phyloP scores from a whole-genome alignment of 2,113 vertebrate genomes.

The Lethenteron camtschaticum region DNA sequence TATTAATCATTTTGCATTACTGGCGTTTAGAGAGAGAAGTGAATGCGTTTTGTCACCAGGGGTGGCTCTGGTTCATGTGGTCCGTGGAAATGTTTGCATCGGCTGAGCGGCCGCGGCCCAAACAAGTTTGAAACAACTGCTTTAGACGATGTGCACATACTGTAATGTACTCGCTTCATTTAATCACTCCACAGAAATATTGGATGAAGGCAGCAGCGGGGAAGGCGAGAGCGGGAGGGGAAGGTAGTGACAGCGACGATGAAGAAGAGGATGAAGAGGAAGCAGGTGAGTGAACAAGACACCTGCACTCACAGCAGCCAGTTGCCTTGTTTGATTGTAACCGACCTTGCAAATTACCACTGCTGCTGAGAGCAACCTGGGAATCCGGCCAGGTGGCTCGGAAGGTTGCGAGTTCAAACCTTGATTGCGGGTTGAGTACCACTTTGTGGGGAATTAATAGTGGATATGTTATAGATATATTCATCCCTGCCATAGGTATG shows the following conservation, averaged over 20 bases:
- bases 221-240: slow-evolving; percentile 47
- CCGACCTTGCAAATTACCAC: neutral
- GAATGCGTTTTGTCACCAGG: neutral
- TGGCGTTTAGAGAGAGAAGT: neutral
- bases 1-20: neutral
- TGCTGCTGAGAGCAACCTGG: slow-evolving; percentile 8
- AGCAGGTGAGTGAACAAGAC: slow-evolving; percentile 17
- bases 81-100: neutral
- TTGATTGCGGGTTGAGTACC: no score
- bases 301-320: neutral
- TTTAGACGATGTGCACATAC: neutral
- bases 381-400: neutral
- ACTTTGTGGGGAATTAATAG: no score
- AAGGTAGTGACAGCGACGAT: slow-evolving; percentile 44
- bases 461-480: no score
- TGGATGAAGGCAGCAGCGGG: slow-evolving; percentile 81
- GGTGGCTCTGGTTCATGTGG: neutral
- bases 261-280: slow-evolving; percentile 38
- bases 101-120: neutral
- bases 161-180: slow-evolving; percentile 4
- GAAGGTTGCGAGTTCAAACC: neutral
- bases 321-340: neutral
- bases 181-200: slow-evolving; percentile 41
- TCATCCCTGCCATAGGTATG: no score
- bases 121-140: neutral